Conservation (phyloP, 1,140 invertebrate genomes). For the Teleopsis dalmanni region DNA sequence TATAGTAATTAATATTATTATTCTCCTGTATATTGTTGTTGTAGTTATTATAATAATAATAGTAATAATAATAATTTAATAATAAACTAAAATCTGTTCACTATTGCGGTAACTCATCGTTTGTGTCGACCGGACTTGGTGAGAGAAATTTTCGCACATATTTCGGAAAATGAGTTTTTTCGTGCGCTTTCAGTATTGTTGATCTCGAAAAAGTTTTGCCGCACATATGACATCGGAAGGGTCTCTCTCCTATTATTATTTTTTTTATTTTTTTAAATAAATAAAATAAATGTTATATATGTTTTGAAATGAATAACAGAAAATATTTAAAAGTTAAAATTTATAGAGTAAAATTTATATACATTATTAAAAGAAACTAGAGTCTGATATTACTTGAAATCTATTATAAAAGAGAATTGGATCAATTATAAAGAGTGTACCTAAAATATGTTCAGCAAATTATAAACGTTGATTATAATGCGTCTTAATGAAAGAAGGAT, state of each 20-base stretch:
- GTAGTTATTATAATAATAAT: slow-evolving; percentile 34
- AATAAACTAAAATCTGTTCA: slow-evolving; percentile 45
- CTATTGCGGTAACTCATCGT: slow-evolving; percentile 68
- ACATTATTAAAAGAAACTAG: too few relatives aligned
- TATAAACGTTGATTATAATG: too few relatives aligned
- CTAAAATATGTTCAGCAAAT: too few relatives aligned
- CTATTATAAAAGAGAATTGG: too few relatives aligned
- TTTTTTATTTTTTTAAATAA: too few relatives aligned
- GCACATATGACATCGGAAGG: slow-evolving; percentile 79
- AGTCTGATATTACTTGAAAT: too few relatives aligned
- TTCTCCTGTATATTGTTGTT: slow-evolving; percentile 17
- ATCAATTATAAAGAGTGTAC: too few relatives aligned
- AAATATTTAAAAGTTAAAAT: too few relatives aligned
- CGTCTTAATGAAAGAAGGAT: too few relatives aligned
- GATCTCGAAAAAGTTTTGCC: slow-evolving; percentile 84
- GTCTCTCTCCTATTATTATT: slow-evolving; percentile 59
- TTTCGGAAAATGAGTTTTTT: slow-evolving; percentile 86
- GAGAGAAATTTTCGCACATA: slow-evolving; percentile 79
- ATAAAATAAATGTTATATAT: too few relatives aligned
- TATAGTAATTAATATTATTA: slow-evolving; percentile 19
- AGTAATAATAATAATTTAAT: slow-evolving; percentile 45
- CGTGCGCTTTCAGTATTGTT: slow-evolving; percentile 82
- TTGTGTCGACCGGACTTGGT: slow-evolving; percentile 72
- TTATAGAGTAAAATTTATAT: too few relatives aligned
- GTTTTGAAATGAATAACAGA: too few relatives aligned